Conservation (phyloP, 2,113 vertebrate species). For the Ictidomys tridecemlineatus region DNA sequence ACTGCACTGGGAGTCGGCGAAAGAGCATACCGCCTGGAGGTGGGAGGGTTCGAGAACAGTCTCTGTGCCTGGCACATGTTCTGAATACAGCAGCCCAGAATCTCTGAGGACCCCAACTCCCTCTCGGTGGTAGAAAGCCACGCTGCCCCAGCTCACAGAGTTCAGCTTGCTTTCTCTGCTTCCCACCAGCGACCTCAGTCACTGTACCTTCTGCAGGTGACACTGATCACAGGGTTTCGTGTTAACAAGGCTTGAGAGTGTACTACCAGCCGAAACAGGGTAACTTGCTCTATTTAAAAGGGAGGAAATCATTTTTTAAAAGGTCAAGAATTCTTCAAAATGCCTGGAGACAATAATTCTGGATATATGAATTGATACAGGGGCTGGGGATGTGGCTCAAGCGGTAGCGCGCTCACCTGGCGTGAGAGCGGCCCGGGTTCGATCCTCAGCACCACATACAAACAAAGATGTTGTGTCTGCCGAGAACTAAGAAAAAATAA, state of each 20-base stretch:
- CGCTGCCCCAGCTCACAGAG: neutral
- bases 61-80: neutral
- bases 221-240: neutral
- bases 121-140: accelerated
- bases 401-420: too few species aligned
- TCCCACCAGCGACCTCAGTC: accelerated
- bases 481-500: too few species aligned
- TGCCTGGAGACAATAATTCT: neutral
- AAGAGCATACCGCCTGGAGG: neutral
- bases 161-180: neutral
- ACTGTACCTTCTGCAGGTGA: accelerated
- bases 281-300: neutral
- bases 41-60: neutral
- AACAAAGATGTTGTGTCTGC: too few species aligned
- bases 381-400: too few species aligned
- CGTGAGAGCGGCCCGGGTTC: too few species aligned
- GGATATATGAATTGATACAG: neutral
- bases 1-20: neutral
- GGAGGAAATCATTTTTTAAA: neutral
- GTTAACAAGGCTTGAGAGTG: neutral
- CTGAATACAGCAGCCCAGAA: neutral
- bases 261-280: neutral
- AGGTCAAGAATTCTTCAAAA: neutral
- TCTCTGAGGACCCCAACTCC: neutral
- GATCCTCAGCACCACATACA: too few species aligned